Base-by-base conservation (phyloP, 2,888 invertebrate genomes). In the Catocala fraxini region DNA sequence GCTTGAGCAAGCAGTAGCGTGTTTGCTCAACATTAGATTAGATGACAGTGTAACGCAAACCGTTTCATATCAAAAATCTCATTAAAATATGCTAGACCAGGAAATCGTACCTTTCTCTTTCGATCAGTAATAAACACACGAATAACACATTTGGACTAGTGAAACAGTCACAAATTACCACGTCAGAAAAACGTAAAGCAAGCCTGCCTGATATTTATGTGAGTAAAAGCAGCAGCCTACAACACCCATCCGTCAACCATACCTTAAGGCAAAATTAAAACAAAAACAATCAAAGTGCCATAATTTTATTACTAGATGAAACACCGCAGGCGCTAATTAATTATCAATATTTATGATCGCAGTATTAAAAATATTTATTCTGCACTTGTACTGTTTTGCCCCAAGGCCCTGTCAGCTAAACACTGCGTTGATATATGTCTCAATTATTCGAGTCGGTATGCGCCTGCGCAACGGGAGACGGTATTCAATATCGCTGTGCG, bases 401-500 rank as follows among this genome's bases (percentile, higher is more conserved):
- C 62, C 48, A 55, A 61, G 72, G 73, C 55, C 51, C 49, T 64
- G 65, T 71, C 73, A 52, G 60, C 61, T 66, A 73, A 73, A 73
- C 76, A 65, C 59, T 71, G 66, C 60, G 68, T 77, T 90, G 89
- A 91, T 89, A 88, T 89, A 91, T 89, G 88, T 90, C 91, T 91
- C 86, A 91, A 91, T 91, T 91, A 90, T 85, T 63, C 69, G 71
- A 70, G 63, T 52, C 67, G 76, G 82, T 82, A 84, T 84, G 85
- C 84, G 83, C 77, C 1, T 4, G 80, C 91, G 74, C 90, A 86
- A 88, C 88, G 84, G 91, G 91, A 78, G 83, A 72, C 71, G 76
- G 68, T 76, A 82, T 85, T 84, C 83, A 84, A 86, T 87, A 84
- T 81, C 79, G 72, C 60, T 53, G 54, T 57, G 64, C 10, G 59